Evolutionary conservation across 2,113 vertebrate genomes (phyloP).

Genomic region (Ailuropoda melanoleuca): DNA sequence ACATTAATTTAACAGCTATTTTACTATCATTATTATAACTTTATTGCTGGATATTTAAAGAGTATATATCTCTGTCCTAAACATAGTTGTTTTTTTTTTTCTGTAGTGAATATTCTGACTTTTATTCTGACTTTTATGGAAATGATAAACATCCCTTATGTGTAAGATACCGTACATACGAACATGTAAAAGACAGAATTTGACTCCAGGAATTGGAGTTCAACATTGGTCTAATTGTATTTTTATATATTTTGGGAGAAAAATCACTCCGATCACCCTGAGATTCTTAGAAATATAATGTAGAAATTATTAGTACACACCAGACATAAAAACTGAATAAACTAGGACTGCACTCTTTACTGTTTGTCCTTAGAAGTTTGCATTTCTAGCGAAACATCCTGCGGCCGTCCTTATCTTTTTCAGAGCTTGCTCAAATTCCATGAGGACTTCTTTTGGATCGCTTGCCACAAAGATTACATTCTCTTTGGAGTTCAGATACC

Average conservation of each 20-base stretch:
- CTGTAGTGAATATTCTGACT: background rate
- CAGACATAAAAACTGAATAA: constrained; percentile 61
- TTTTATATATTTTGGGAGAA: constrained; percentile 9
- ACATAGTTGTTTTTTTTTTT: background rate
- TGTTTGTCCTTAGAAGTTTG: constrained; percentile 80
- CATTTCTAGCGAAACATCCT: constrained; percentile 73
- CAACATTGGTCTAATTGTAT: background rate
- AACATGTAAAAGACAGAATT: background rate
- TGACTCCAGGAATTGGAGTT: background rate
- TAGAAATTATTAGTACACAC: constrained; percentile 41
- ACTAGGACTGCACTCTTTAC: constrained; percentile 55
- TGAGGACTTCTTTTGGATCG: constrained; percentile 79
- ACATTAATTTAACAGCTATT: background rate
- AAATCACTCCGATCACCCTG: constrained; percentile 56
- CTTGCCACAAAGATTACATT: constrained; percentile 79
- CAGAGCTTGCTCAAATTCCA: constrained; percentile 81
- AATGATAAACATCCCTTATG: background rate
- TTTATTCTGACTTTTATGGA: background rate
- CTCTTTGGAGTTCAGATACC: constrained; percentile 79
- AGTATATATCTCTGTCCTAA: background rate
- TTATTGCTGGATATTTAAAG: background rate
- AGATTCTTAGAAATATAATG: constrained; percentile 65
- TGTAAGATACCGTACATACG: background rate
- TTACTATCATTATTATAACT: background rate
- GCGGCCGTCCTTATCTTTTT: constrained; percentile 79